A percentile compares a stretch with the other conserved stretches of the same genome.
Conservation (phyloP, 2,797 vertebrate genomes). For the Megaceryle alcyon region DNA sequence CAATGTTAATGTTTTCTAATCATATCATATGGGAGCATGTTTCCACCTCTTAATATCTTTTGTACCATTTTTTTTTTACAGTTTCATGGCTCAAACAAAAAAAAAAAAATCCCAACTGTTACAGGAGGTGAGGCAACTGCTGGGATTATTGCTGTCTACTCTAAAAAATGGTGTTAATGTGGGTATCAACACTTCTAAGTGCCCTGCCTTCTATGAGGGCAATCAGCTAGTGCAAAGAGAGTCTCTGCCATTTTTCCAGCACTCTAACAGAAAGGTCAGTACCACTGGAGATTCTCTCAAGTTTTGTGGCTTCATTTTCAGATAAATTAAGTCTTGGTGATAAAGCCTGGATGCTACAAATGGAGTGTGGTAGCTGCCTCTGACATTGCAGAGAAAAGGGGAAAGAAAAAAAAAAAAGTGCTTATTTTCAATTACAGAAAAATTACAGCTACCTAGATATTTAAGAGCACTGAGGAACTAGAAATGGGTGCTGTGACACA, state of each 20-base stretch:
- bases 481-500: neutral
- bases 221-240: neutral
- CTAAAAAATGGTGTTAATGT: neutral
- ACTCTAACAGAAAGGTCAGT: neutral
- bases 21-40: neutral
- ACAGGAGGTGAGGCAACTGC: neutral
- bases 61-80: neutral
- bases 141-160: neutral
- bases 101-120: neutral
- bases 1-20: neutral
- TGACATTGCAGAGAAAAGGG: neutral
- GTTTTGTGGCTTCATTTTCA: neutral
- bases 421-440: neutral
- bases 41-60: neutral
- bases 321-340: neutral
- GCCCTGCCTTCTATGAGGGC: neutral
- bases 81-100: neutral
- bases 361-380: neutral
- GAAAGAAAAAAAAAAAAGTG: neutral
- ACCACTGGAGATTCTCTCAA: neutral
- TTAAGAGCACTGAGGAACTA: neutral
- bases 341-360: neutral
- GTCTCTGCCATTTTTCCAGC: neutral
- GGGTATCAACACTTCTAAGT: neutral
- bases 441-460: neutral